These are phyloP conservation scores for Scrobipalpa atriplicella DNA, from an alignment of 2,888 invertebrate genomes.

Conservation along the genomic window DNA sequence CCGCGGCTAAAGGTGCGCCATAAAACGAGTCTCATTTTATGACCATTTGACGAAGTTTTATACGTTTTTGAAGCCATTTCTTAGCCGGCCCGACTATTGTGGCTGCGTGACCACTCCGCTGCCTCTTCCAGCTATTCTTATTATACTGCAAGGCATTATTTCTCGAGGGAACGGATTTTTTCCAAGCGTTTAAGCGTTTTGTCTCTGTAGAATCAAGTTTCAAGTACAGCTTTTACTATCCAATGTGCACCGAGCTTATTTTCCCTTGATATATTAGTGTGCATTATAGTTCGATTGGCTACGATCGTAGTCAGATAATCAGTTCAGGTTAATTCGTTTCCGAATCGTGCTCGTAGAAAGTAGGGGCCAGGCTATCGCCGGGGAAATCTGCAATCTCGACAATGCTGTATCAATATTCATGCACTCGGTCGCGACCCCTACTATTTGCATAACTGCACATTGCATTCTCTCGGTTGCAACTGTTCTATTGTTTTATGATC, in stretches of 20 bases:
- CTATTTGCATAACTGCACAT: constrained; percentile 80
- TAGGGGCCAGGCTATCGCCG: constrained; percentile 68
- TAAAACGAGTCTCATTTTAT: constrained; percentile 79
- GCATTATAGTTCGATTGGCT: constrained; percentile 25
- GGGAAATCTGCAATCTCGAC: constrained; percentile 75
- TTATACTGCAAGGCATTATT: constrained; percentile 48
- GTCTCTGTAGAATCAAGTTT: constrained; percentile 24
- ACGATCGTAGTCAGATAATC: constrained; percentile 51
- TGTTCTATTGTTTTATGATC: constrained; percentile 82
- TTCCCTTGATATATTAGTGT: constrained; percentile 21
- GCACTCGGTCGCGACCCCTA: constrained; percentile 77
- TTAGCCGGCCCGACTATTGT: constrained; percentile 68
- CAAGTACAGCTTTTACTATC: constrained; percentile 8
- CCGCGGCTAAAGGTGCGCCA: constrained; percentile 75
- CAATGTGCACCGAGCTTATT: constrained; percentile 7
- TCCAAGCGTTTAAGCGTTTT: constrained; percentile 40
- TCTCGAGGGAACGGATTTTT: constrained; percentile 49
- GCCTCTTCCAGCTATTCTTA: constrained; percentile 58
- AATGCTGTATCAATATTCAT: constrained; percentile 82
- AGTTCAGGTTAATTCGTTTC: constrained; percentile 67
- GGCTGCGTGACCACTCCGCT: constrained; percentile 65
- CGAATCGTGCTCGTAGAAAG: constrained; percentile 72
- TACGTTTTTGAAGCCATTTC: constrained; percentile 77
- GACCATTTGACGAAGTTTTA: constrained; percentile 80
- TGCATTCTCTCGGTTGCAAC: constrained; percentile 76